Conservation (phyloP, 2,797 vertebrate species). For the Lepus townsendii region DNA sequence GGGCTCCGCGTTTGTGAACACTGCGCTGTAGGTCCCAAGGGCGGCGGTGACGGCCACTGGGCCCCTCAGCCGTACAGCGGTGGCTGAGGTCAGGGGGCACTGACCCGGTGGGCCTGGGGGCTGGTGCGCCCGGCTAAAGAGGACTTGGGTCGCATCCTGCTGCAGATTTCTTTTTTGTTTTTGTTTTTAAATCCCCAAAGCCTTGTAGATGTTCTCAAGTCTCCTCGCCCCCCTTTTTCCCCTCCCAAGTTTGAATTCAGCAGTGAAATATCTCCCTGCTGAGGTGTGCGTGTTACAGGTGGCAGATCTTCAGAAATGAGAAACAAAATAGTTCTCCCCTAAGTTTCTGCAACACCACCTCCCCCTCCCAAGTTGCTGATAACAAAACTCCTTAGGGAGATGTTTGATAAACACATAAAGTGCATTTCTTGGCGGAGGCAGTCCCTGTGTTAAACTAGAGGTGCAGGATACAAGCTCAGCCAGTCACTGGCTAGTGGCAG, state of each 20-base stretch:
- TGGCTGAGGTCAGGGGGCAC: neutral
- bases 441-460: neutral
- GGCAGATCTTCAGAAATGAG: constrained; percentile 1
- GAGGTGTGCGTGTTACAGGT: constrained; percentile 7
- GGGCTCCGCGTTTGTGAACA: neutral
- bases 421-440: neutral
- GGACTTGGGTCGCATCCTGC: neutral
- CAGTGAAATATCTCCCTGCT: neutral
- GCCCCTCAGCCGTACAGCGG: neutral
- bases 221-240: neutral
- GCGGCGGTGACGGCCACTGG: accelerated
- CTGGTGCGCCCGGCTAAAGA: neutral
- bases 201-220: neutral
- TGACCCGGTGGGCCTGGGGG: neutral
- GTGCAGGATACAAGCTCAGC: neutral
- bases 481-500: neutral
- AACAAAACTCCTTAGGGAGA: neutral
- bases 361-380: neutral
- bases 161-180: neutral
- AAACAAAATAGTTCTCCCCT: neutral
- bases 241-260: neutral
- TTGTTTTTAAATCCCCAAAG: neutral
- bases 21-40: neutral
- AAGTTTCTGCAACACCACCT: neutral
- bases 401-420: neutral